Base-by-base conservation (phyloP, 1,140 invertebrate genomes). In the Sarcophaga bullata region DNA sequence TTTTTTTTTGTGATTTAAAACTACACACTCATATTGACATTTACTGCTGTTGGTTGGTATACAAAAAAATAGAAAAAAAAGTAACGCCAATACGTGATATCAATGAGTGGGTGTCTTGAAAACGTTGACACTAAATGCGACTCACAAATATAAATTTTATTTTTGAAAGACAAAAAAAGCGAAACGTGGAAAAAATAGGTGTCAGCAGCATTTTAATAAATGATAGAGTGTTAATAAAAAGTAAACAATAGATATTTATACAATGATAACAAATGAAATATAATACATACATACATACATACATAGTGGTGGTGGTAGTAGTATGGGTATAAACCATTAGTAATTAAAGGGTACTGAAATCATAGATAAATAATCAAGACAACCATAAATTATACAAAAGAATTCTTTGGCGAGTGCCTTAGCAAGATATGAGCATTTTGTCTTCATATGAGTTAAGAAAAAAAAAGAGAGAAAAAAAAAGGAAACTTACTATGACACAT, bases 11-110 rank as follows among this genome's bases (percentile, higher is more conserved):
- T 50, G 48, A 52, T 78, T 47, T 25, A 78, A 76, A 49, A 78
- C 48, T 37, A 37, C 4, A 78, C 19, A 78, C 48, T 50, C 17
- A 78, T 50, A 78, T 78, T 78, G 75, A 78, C 75, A 78, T 78
- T 78, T 78, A 78, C 50, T 78, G 75, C 75, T 19, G 48, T 50
- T 78, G 19, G 19, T n/a, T n/a, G n/a, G n/a, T n/a, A n/a, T n/a
- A n/a, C n/a, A n/a, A n/a, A n/a, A n/a, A n/a, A n/a, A n/a, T n/a
- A n/a, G n/a, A n/a, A n/a, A n/a, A n/a, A n/a, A n/a, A n/a, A n/a
- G n/a, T 19, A 25, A 19, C 11, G 15, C 17, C 62, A 25, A n/a
- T 25, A 19, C n/a, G n/a, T 68, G 62, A 25, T 68, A 25, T n/a
- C 62, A 68, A 17, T 68, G 62, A 9, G 62, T 68, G 62, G 62